Evolutionary conservation across 2,888 invertebrate species (phyloP).

Genomic region (Schizotus pectinicornis): DNA sequence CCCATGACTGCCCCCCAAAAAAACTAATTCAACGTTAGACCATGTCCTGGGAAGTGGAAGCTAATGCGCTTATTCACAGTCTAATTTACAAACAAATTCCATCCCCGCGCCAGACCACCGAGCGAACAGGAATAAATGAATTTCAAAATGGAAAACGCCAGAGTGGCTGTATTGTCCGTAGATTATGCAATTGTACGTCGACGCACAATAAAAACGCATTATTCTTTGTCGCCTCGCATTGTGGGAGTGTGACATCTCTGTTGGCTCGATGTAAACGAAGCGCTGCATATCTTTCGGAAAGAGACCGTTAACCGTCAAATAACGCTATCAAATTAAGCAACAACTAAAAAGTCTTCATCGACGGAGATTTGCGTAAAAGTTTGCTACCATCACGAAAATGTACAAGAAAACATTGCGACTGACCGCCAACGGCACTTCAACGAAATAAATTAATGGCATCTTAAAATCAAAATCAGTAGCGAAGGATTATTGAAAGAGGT

Average conservation of each 20-base stretch:
- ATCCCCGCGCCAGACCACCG: slow-evolving; percentile 41
- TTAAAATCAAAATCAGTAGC: no score
- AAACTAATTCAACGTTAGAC: slow-evolving; percentile 40
- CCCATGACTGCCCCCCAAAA: slow-evolving; percentile 54
- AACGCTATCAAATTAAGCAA: no score
- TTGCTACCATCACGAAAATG: no score
- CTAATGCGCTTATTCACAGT: slow-evolving; percentile 36
- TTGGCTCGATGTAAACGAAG: slow-evolving; percentile 45
- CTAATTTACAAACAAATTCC: slow-evolving; percentile 35
- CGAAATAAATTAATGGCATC: no score
- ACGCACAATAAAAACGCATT: slow-evolving; percentile 56
- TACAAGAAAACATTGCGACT: no score
- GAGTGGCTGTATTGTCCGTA: slow-evolving; percentile 53
- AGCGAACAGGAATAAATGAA: slow-evolving; percentile 54
- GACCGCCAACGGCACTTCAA: no score
- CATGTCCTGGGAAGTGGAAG: slow-evolving; percentile 6
- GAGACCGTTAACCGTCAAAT: not conserved
- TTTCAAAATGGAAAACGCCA: slow-evolving; percentile 55
- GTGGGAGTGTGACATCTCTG: slow-evolving; percentile 54
- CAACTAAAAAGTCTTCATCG: no score
- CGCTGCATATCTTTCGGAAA: slow-evolving; percentile 23
- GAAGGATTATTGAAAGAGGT: no score
- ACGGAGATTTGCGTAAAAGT: not conserved
- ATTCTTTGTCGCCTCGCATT: slow-evolving; percentile 53
- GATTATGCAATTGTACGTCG: slow-evolving; percentile 58